Conservation (phyloP, 2,797 vertebrate genomes). For the Threskiornis aethiopicus region DNA sequence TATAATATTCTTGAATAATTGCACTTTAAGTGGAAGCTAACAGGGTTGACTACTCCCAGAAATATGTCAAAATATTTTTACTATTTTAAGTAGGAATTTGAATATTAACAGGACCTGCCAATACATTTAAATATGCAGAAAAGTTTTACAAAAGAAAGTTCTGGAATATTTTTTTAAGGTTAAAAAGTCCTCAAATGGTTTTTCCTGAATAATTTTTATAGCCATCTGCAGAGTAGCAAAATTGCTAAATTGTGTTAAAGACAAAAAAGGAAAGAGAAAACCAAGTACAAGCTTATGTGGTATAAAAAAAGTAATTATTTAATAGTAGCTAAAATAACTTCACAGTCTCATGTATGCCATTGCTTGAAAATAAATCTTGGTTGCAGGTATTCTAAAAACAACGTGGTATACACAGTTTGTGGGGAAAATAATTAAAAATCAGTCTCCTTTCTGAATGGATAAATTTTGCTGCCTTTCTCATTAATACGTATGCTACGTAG, state of each 20-base stretch:
- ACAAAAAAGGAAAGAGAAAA: neutral
- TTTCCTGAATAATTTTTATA: neutral
- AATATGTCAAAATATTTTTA: conserved; percentile 68
- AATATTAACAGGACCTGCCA: neutral
- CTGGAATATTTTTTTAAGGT: conserved; percentile 9
- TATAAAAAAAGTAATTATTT: neutral
- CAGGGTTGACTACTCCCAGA: conserved; percentile 59
- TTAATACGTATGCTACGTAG: neutral
- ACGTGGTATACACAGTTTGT: neutral
- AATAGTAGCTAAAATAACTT: neutral
- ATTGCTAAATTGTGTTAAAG: neutral
- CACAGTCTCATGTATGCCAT: neutral
- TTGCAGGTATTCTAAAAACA: neutral
- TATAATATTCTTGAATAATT: conserved; percentile 72
- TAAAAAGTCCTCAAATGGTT: neutral
- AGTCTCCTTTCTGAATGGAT: neutral
- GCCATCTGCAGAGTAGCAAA: neutral
- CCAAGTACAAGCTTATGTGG: neutral
- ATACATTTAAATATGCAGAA: neutral
- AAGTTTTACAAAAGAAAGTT: conserved; percentile 30
- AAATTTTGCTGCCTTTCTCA: neutral
- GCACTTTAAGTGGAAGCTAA: conserved; percentile 67
- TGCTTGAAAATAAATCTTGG: neutral
- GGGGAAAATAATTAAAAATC: neutral
- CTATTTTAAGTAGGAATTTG: conserved; percentile 46